Base-by-base conservation (phyloP, 2,113 vertebrate genomes). In the Aplodontia rufa region DNA sequence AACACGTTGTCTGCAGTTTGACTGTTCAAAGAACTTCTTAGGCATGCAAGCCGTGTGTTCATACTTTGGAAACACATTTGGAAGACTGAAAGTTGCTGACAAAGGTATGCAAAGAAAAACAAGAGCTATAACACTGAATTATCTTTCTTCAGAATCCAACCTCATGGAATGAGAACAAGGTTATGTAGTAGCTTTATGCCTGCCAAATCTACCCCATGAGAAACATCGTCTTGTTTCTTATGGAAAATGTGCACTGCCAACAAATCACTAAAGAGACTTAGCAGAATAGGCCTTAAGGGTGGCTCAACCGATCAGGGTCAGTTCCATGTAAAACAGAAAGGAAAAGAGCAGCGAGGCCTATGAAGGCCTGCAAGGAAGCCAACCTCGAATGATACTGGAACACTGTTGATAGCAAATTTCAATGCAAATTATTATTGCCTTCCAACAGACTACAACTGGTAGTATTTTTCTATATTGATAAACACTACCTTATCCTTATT, bases 41-140 rank as follows among this genome's bases (percentile, higher is more conserved):
- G 89, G 95, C 75, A 92, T 85, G 79, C 91, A 74, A 91, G 79
- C 74, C 5, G 89, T 76, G 86, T 84, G 79, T 47, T 93, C 87
- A 53, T 58, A 82, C 94, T 94, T 93, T 66, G 83, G 84, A 96
- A 97, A 93, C 79, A 93, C 89, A 90, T 80, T 91, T 49, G 89
- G 88, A 89, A 97, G 95, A 84, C 86, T 42, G 83, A 95, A 97
- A 96, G 91, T 96, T 97, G 97, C 96, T 97, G 97, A 96, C 96
- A 96, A 97, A 96, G 94, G 89, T 80, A 82, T 72, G 60, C 87
- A 95, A 58, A 83, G 42, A 96, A 94, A 93, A 95, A 91, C 78
- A 62, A 95, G 96, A 78, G 91, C 94, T 90, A 28, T 93, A 96
- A 97, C 83, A 93, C 94, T 96, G 97, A 97, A 96, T 96, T 96